Conservation (phyloP, 2,113 vertebrate species). For the Sisor rabdophorus region DNA sequence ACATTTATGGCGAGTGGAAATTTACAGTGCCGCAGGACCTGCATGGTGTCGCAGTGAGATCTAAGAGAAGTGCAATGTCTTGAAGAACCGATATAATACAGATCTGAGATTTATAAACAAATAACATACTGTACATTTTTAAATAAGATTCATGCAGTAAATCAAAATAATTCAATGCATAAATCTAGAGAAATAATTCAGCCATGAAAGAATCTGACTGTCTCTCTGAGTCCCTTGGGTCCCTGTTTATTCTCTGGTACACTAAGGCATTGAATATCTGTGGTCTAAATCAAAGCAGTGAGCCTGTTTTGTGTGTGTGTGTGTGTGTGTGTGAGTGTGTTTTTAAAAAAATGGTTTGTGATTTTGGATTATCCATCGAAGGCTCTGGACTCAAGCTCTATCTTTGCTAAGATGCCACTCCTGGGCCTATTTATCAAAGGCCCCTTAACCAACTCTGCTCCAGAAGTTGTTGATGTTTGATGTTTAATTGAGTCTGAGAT, state of each 20-base stretch:
- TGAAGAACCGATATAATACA: not conserved
- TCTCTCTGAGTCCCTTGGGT: constrained; percentile 22
- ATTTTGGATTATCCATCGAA: too few relatives aligned
- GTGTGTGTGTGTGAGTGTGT: not conserved
- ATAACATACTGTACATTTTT: constrained; percentile 19
- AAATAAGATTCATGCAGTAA: constrained; percentile 20
- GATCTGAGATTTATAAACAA: constrained; percentile 2
- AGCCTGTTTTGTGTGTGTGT: not conserved
- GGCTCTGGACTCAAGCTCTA: too few relatives aligned
- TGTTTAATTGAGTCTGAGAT: not conserved
- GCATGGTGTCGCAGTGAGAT: constrained; percentile 23
- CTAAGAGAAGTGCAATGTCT: constrained; percentile 6
- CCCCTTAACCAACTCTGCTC: too few relatives aligned
- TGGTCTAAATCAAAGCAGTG: not conserved
- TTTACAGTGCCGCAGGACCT: constrained; percentile 9
- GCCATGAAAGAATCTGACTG: constrained; percentile 36
- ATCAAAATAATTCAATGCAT: constrained; percentile 30
- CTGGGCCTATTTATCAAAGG: too few relatives aligned
- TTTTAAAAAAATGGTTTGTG: too few relatives aligned
- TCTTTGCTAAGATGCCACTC: too few relatives aligned
- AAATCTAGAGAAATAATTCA: constrained; percentile 44
- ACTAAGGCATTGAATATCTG: not conserved
- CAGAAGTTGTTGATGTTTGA: too few relatives aligned
- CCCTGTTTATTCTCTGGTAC: constrained; percentile 10
- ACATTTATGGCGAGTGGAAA: constrained; percentile 24